A percentile compares a stretch with the other conserved stretches of the same genome.
Conservation (phyloP, 2,888 invertebrate genomes). For the Tetrapedia diversipes region DNA sequence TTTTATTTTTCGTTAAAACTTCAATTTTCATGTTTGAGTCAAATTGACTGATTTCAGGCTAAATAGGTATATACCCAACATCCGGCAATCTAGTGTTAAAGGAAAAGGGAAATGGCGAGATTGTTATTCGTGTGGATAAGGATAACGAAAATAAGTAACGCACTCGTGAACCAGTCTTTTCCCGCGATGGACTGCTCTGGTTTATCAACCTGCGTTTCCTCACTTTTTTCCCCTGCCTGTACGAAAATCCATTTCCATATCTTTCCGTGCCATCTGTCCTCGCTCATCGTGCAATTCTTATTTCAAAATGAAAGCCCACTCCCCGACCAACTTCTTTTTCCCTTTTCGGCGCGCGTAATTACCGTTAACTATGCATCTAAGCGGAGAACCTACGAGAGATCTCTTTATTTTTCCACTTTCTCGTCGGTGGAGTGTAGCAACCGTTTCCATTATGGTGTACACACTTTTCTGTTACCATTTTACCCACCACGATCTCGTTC, state of each 20-base stretch:
- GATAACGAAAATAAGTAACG: neutral
- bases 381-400: slow-evolving; percentile 21
- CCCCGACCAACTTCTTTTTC: slow-evolving; percentile 33
- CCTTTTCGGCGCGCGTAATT: slow-evolving; percentile 27
- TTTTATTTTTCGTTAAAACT: too few relatives aligned
- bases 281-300: slow-evolving; percentile 39
- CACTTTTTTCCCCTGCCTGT: neutral
- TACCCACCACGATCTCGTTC: neutral
- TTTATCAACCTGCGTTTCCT: slow-evolving; percentile 32
- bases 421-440: slow-evolving; percentile 25
- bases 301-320: slow-evolving; percentile 36
- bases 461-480: too few relatives aligned
- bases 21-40: too few relatives aligned
- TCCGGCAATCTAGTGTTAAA: too few relatives aligned
- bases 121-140: too few relatives aligned
- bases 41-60: too few relatives aligned
- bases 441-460: slow-evolving; percentile 22
- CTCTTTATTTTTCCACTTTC: slow-evolving; percentile 28
- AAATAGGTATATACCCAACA: too few relatives aligned
- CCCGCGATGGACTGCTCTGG: slow-evolving; percentile 1
- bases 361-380: slow-evolving; percentile 35
- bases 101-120: too few relatives aligned
- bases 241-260: slow-evolving; percentile 51
- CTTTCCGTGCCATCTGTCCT: slow-evolving; percentile 47
- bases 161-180: neutral